Evolutionary conservation across 2,797 vertebrate species (phyloP).

Genomic region (Danio albolineatus): DNA sequence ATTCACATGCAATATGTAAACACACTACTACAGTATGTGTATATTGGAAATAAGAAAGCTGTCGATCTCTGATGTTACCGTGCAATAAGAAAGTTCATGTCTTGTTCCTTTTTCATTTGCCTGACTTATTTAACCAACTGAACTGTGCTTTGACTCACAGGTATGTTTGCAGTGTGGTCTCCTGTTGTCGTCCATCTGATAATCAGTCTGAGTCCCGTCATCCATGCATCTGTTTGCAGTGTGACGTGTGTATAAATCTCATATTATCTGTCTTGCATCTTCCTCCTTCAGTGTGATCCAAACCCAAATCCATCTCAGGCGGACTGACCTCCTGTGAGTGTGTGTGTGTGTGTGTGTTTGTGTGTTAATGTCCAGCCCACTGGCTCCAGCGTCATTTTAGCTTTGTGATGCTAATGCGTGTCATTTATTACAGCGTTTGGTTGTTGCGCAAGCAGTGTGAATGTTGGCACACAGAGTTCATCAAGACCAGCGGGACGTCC

Average conservation of each 20-base stretch:
- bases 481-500: conserved; percentile 64
- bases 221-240: background rate
- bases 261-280: background rate
- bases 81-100: too few relatives aligned
- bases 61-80: too few relatives aligned
- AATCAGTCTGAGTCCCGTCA: conserved; percentile 6
- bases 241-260: background rate
- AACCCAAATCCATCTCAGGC: conserved; percentile 23
- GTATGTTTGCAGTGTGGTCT: background rate
- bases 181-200: background rate
- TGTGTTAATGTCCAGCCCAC: conserved; percentile 53
- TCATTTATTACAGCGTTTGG: conserved; percentile 73
- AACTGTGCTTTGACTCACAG: conserved; percentile 33
- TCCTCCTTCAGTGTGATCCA: conserved; percentile 21
- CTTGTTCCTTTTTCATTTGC: too few relatives aligned
- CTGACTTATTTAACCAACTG: background rate
- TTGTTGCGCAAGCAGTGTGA: conserved; percentile 79
- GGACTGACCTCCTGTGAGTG: background rate
- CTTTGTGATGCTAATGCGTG: conserved; percentile 82
- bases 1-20: too few relatives aligned
- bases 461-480: conserved; percentile 73
- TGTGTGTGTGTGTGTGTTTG: conserved; percentile 36
- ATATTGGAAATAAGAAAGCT: too few relatives aligned
- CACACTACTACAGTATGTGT: too few relatives aligned
- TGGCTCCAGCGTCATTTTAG: conserved; percentile 65